Evolutionary conservation across 2,797 vertebrate genomes (phyloP).

Genomic region (Trachurus trachurus): DNA sequence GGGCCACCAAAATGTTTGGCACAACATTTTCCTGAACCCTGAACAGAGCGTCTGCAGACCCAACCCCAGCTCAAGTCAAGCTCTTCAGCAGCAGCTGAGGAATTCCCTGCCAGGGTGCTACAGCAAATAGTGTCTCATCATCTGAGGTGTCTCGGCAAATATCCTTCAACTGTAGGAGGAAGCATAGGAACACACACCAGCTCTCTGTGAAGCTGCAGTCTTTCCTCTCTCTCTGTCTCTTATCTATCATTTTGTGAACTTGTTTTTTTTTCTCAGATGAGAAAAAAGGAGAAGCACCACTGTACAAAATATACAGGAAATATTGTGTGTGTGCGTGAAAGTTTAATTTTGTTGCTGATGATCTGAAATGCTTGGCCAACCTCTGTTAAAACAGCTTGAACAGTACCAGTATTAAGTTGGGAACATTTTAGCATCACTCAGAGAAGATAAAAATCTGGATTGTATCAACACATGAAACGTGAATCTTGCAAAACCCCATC

Average conservation of each 20-base stretch:
- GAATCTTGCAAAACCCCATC: constrained; percentile 58
- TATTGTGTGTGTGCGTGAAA: constrained; percentile 20
- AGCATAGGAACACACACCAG: constrained; percentile 43
- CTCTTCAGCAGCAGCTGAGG: constrained; percentile 86
- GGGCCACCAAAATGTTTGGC: constrained; percentile 56
- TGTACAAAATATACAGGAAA: constrained; percentile 67
- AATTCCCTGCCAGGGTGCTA: constrained; percentile 90
- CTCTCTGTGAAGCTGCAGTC: constrained; percentile 31
- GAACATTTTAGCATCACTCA: background rate
- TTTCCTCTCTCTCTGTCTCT: constrained; percentile 34
- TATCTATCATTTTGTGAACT: constrained; percentile 27
- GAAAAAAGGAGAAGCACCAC: constrained; percentile 59
- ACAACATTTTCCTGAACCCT: constrained; percentile 54
- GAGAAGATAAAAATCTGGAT: background rate
- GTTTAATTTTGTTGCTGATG: constrained; percentile 53
- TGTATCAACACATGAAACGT: constrained; percentile 46
- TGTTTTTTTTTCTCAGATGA: constrained; percentile 25
- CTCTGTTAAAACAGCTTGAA: constrained; percentile 15
- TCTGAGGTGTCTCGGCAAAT: constrained; percentile 83
- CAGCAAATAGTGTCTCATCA: constrained; percentile 89
- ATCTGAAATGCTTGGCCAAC: constrained; percentile 35
- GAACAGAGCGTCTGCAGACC: constrained; percentile 54
- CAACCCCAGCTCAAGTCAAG: constrained; percentile 70
- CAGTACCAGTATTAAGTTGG: constrained; percentile 1
- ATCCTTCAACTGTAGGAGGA: constrained; percentile 64